Conservation (phyloP, 2,113 vertebrate genomes). For the Anser brachyrhynchus region DNA sequence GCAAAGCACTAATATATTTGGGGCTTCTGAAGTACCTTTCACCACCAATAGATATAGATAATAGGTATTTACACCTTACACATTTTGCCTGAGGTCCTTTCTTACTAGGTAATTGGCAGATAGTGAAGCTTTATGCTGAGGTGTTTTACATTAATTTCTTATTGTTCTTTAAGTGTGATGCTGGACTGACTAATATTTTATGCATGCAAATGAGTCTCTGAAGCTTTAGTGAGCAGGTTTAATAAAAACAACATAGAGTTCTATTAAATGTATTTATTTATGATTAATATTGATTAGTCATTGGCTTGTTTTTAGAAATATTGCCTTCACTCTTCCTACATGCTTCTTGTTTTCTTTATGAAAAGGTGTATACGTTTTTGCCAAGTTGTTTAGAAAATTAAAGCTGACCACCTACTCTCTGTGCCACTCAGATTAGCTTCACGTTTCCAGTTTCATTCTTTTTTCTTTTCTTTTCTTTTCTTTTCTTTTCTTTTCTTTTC, state of each 20-base stretch:
- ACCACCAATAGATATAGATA: neutral
- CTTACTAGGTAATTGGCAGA: neutral
- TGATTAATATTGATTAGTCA: neutral
- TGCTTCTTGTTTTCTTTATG: neutral
- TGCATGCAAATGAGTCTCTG: neutral
- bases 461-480: no score
- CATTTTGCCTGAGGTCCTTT: neutral
- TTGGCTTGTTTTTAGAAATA: neutral
- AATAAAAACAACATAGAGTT: neutral
- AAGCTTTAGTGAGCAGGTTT: neutral
- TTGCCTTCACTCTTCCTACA: neutral
- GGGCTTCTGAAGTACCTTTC: neutral
- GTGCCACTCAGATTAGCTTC: neutral
- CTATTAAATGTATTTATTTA: neutral
- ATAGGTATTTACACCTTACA: neutral
- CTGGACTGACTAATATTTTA: neutral
- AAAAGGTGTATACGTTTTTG: neutral
- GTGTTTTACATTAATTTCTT: neutral
- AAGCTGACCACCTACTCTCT: neutral
- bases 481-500: no score
- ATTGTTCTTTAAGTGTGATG: neutral
- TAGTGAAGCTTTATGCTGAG: neutral
- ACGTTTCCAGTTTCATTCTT: neutral
- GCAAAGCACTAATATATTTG: neutral
- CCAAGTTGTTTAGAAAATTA: neutral